Base-by-base conservation (phyloP, 2,113 vertebrate genomes). In the Forbesichthys agassizii region DNA sequence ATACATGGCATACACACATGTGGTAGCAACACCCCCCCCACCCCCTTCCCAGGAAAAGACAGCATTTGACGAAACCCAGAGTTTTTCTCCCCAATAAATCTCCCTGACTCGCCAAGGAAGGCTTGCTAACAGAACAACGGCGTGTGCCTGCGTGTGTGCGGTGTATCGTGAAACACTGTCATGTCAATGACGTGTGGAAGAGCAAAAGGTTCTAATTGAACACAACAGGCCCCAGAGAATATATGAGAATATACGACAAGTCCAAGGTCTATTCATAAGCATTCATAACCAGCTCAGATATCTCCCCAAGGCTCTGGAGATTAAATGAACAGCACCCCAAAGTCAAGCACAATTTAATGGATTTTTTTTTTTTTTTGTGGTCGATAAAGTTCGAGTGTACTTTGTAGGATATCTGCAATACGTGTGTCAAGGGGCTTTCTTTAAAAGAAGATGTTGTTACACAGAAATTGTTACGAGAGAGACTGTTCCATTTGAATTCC, bases 1-100 rank as follows among this genome's bases (percentile, higher is more conserved):
- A 91, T 92, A 91, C 87, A 89, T 27, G 27, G 1, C 27, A 27
- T 27, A 27, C 27, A 27, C 27, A 27, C 89, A 91, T 90, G 82
- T 64, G 86, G 78, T 70, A 69, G 79, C 75, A 84, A 76, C 85
- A 81, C 80, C 84, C 83, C 73, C n/a, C 79, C 53, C 18, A 55
- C 53, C 53, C 48, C 48, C 48, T 12, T 49, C 48, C 11, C 52
- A 61, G 88, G 81, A 73, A 75, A 78, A 85, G 78, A 82, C 53
- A 55, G 68, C 33, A 61, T 82, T 88, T 85, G 80, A 87, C 83
- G 65, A 90, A 89, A 80, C 75, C 82, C 36, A 42, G 36, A 81
- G 78, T 74, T 62, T 76, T 74, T 80, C 73, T 74, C 79, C 73
- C 84, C 87, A 86, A 90, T 92, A 91, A 92, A 93, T 93, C 90